These are phyloP conservation scores for Thalpophila matura DNA, from an alignment of 2,888 invertebrate species.

Conservation along the genomic window DNA sequence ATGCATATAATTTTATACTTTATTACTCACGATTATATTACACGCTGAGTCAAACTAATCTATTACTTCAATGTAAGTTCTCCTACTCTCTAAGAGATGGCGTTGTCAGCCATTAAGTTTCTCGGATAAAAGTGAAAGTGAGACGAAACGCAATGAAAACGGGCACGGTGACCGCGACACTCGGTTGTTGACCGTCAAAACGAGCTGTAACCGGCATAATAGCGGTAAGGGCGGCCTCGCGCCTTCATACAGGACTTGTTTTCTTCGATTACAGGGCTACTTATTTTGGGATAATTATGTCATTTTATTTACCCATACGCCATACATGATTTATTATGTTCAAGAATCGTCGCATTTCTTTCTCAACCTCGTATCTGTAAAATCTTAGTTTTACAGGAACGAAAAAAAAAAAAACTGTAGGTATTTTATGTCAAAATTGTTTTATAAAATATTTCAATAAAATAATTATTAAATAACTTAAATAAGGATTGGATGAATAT, in stretches of 20 bases:
- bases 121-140: slow-evolving; percentile 81
- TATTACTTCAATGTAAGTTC: slow-evolving; percentile 10
- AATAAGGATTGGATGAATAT: too few species aligned
- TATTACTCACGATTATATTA: too few species aligned
- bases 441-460: too few species aligned
- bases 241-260: slow-evolving; percentile 45
- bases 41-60: too few species aligned
- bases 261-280: slow-evolving; percentile 41
- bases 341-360: too few species aligned
- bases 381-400: too few species aligned
- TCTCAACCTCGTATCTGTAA: too few species aligned
- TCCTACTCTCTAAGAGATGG: slow-evolving; percentile 53
- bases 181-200: slow-evolving; percentile 89
- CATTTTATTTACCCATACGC: background rate
- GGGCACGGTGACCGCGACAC: slow-evolving; percentile 79
- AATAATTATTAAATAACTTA: too few species aligned
- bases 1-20: too few species aligned
- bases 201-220: slow-evolving; percentile 74
- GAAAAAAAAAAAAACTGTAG: too few species aligned
- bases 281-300: slow-evolving; percentile 29
- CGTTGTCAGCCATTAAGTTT: slow-evolving; percentile 26
- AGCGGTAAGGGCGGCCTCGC: slow-evolving; percentile 52
- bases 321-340: too few species aligned
- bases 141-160: slow-evolving; percentile 70
- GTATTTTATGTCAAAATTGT: too few species aligned